Conservation (phyloP, 2,888 invertebrate genomes). For the Silvanus unidentatus region DNA sequence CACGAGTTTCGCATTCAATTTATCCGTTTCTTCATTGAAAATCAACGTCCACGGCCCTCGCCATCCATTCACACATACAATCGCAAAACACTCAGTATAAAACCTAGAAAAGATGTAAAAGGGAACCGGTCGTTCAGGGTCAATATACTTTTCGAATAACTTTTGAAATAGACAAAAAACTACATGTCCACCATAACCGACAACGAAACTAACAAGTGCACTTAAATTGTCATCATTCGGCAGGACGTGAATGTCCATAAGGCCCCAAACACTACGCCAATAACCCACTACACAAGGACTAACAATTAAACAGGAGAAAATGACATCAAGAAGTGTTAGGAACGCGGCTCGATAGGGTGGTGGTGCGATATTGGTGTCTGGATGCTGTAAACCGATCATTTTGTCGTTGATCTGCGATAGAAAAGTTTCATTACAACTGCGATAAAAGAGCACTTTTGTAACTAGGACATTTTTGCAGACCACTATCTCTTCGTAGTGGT, state of each 20-base stretch:
- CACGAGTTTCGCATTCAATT: constrained; percentile 59
- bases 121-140: constrained; percentile 62
- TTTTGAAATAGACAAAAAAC: constrained; percentile 64
- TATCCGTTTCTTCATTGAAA: not conserved
- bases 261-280: constrained; percentile 82
- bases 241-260: constrained; percentile 67
- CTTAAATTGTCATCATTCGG: constrained; percentile 57
- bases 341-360: constrained; percentile 45
- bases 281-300: constrained; percentile 79
- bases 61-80: constrained; percentile 84
- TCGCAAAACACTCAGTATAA: constrained; percentile 70
- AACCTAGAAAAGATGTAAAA: constrained; percentile 66
- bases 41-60: constrained; percentile 70
- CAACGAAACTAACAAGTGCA: constrained; percentile 60
- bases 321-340: constrained; percentile 63
- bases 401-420: no score
- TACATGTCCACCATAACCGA: constrained; percentile 67
- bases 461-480: no score
- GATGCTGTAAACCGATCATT: no score
- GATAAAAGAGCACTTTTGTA: no score
- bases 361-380: no score
- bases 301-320: constrained; percentile 66
- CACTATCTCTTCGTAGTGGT: no score
- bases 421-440: no score
- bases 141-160: constrained; percentile 52